Conservation (phyloP, 2,888 invertebrate species). For the Gymnocheta viridis region DNA sequence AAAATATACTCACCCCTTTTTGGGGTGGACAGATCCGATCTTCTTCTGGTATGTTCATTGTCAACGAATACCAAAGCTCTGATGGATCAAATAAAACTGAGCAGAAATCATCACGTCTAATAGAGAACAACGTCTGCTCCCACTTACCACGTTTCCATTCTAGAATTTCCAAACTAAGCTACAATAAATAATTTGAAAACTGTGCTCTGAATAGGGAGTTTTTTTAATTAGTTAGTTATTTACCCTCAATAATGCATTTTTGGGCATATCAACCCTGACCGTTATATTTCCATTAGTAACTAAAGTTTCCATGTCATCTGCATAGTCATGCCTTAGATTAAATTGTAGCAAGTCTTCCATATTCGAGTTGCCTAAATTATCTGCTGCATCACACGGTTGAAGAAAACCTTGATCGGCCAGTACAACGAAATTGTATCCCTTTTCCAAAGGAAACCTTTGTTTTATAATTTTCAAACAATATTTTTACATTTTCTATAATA, state of each 20-base stretch:
- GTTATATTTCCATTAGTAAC: conserved; percentile 62
- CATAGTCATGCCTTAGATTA: conserved; percentile 45
- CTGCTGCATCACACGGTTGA: conserved; percentile 34
- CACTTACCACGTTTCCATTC: conserved; percentile 65
- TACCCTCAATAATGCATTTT: conserved; percentile 49
- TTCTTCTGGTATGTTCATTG: conserved; percentile 48
- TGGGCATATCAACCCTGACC: conserved; percentile 19
- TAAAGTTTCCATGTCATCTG: conserved; percentile 66
- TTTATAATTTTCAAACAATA: neutral
- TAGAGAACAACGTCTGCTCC: conserved; percentile 54
- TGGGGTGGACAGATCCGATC: conserved; percentile 65
- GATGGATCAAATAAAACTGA: conserved; percentile 38
- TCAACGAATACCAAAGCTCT: conserved; percentile 60
- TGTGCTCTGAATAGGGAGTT: neutral
- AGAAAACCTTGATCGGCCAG: conserved; percentile 57
- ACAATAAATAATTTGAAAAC: neutral
- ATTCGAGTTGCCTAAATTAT: conserved; percentile 40
- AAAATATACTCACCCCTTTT: conserved; percentile 59
- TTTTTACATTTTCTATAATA: neutral
- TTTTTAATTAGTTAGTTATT: neutral
- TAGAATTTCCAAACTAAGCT: conserved; percentile 55
- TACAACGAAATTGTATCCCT: conserved; percentile 58
- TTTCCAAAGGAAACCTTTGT: neutral
- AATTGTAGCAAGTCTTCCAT: conserved; percentile 37
- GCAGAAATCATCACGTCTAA: conserved; percentile 65